Base-by-base conservation (phyloP, 2,888 invertebrate genomes). In the Drosophila dives region DNA sequence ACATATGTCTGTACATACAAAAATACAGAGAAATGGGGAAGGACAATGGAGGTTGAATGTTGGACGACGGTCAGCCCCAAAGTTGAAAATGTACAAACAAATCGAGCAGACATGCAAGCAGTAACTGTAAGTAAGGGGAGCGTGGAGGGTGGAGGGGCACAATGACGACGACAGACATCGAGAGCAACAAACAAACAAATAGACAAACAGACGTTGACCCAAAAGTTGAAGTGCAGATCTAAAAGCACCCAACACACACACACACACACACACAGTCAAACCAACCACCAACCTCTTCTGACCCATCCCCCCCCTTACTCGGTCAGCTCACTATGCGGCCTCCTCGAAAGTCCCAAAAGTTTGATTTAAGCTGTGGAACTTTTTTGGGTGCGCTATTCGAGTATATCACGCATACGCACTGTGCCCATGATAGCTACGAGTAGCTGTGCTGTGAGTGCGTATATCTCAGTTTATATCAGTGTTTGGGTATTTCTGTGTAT, bases 171-270 rank as follows among this genome's bases (percentile, higher is more conserved):
- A 71, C 80, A 83, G 82, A 79, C 74, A 78, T 56, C 64, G 81
- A 81, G 77, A 89, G 88, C 90, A 88, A 86, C 90, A 83, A 87
- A 86, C 90, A 90, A 89, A 90, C 81, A 81, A 79, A 89, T 82
- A 83, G 81, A 86, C 89, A 83, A 89, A 86, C 90, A 86, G 90
- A 90, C 90, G 90, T 88, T 89, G 86, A 86, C 86, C 89, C 85
- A 86, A 86, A 86, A 86, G 89, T 86, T 86, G 89, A 90, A 90
- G 85, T 90, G 89, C 83, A 86, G 85, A 86, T 88, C 86, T 78
- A 67, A 90, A 80, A 86, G 90, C 80, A 72, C 49, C 63, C 63
- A 72, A 45, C 0, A 49, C 49, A 49, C 26, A 48, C 26, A 75
- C 63, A 64, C 68, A 45, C 0, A 49, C 49, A 49, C 26, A 48